Evolutionary conservation across 2,113 vertebrate species (phyloP).

Genomic region (Phycodurus eques): DNA sequence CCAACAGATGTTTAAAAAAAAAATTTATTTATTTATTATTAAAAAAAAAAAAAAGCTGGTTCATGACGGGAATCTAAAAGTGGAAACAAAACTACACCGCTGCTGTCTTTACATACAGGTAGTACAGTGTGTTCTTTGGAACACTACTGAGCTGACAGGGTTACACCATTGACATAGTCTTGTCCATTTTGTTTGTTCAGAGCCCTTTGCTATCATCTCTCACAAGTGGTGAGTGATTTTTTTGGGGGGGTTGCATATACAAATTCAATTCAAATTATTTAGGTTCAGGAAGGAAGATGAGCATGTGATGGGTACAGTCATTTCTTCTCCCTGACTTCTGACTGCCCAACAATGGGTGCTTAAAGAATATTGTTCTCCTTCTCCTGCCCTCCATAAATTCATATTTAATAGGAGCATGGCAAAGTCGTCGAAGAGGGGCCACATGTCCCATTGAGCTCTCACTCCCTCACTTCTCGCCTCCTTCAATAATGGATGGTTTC

Average conservation of each 20-base stretch:
- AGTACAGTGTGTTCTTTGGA: slow-evolving; percentile 19
- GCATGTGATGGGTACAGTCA: background rate
- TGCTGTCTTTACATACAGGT: background rate
- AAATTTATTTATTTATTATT: too few species aligned
- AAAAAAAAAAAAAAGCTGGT: too few species aligned
- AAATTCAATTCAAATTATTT: background rate
- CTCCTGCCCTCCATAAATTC: slow-evolving; percentile 31
- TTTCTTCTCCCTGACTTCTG: slow-evolving; percentile 27
- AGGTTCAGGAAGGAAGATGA: background rate
- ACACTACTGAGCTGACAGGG: background rate
- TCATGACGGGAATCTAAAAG: background rate
- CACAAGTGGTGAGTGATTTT: background rate
- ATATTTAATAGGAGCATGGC: slow-evolving; percentile 66
- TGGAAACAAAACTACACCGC: background rate
- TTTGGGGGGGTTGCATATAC: background rate
- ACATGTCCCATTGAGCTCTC: slow-evolving; percentile 43
- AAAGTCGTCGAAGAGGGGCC: slow-evolving; percentile 41
- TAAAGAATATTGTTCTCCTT: slow-evolving; percentile 20
- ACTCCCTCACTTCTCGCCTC: slow-evolving; percentile 22
- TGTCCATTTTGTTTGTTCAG: background rate
- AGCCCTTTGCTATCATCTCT: background rate
- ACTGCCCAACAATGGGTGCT: slow-evolving; percentile 14
- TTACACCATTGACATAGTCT: background rate
- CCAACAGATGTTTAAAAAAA: too few species aligned
- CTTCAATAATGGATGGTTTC: slow-evolving; percentile 63